phyloP scores from a whole-genome alignment of 2,797 vertebrate species.

The Neomorphus geoffroyi region DNA sequence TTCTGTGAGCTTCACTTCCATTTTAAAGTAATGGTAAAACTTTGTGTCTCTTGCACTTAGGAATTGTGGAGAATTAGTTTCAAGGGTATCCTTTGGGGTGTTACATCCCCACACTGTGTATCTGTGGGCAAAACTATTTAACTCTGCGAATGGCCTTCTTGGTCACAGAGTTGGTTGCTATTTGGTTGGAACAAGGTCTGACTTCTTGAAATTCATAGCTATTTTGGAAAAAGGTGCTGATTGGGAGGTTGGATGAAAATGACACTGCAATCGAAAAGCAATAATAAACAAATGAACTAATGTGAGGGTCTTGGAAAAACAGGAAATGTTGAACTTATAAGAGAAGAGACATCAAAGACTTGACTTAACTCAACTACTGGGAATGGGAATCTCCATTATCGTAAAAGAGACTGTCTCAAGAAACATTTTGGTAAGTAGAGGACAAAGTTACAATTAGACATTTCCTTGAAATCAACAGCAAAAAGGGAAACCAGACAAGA shows the following conservation, averaged over 20 bases:
- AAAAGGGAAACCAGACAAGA: not conserved
- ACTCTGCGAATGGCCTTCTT: not conserved
- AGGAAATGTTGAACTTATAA: constrained; percentile 13
- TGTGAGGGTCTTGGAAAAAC: not conserved
- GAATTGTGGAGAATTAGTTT: not conserved
- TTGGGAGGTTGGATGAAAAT: not conserved
- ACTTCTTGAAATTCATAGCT: not conserved
- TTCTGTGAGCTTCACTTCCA: not conserved
- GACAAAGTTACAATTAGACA: not conserved
- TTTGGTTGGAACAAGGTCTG: not conserved
- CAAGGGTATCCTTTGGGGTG: not conserved
- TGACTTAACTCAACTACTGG: not conserved
- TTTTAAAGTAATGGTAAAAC: not conserved
- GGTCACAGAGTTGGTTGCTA: not conserved
- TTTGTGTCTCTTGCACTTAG: not conserved
- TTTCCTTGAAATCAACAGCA: not conserved
- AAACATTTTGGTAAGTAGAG: not conserved
- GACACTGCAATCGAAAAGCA: not conserved
- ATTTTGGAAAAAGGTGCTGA: not conserved
- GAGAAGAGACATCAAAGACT: constrained; percentile 30
- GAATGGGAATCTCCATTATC: not conserved
- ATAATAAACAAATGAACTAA: constrained; percentile 8
- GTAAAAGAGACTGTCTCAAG: constrained; percentile 28
- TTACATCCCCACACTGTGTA: not conserved
- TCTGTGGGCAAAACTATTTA: not conserved